Evolutionary conservation across 2,797 vertebrate species (phyloP).

Genomic region (Enteromius afrohamiltoni): DNA sequence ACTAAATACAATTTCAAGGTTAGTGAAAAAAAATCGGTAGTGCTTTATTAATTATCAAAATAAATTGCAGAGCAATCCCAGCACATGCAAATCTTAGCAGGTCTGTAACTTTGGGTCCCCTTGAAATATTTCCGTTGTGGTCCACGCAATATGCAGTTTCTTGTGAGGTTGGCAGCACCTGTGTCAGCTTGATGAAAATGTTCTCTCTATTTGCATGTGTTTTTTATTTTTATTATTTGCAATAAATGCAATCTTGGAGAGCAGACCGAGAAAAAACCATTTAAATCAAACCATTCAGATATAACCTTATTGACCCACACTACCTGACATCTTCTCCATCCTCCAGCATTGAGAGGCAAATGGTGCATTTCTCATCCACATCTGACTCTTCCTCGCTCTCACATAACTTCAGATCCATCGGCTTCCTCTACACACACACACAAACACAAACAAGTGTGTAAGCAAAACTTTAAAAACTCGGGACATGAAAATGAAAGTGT

Average conservation of each 20-base stretch:
- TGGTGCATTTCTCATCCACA: slow-evolving; percentile 98
- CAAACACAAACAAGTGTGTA: background rate
- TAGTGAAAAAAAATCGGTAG: no score
- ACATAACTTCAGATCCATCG: slow-evolving; percentile 89
- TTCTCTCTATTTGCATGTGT: no score
- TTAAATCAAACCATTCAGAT: background rate
- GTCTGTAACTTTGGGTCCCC: no score
- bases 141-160: no score
- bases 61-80: no score
- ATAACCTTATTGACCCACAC: background rate
- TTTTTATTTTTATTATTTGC: no score
- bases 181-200: no score
- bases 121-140: no score
- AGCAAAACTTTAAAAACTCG: background rate
- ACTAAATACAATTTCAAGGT: no score
- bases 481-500: background rate
- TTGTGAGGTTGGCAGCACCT: no score
- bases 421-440: slow-evolving; percentile 84
- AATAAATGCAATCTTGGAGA: background rate
- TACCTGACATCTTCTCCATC: slow-evolving; percentile 98
- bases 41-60: no score
- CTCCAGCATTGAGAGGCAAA: slow-evolving; percentile 98
- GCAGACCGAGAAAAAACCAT: background rate
- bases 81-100: no score
- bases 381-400: slow-evolving; percentile 94